A percentile compares a stretch with the other conserved stretches of the same genome.
These are phyloP conservation scores for Triplophysa bombifrons DNA, from an alignment of 2,797 vertebrate species.

Conservation along the genomic window DNA sequence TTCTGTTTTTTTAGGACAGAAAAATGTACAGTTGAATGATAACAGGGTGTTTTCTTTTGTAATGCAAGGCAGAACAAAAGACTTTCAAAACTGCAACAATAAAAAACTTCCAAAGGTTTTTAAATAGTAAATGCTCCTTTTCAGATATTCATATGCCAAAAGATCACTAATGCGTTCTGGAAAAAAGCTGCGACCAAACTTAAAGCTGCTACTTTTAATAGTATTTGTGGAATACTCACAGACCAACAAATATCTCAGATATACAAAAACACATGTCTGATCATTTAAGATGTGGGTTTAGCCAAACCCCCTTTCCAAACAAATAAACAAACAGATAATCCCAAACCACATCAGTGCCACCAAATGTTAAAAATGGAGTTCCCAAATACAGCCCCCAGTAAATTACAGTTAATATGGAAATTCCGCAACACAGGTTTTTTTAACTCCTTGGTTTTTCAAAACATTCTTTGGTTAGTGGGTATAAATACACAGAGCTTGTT, in stretches of 20 bases:
- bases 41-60: slow-evolving; percentile 47
- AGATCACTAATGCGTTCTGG: too few species aligned
- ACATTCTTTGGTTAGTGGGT: slow-evolving; percentile 45
- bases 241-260: not conserved
- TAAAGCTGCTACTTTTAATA: not conserved
- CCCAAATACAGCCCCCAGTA: slow-evolving; percentile 10
- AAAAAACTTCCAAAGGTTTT: too few species aligned
- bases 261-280: not conserved
- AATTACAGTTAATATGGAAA: slow-evolving; percentile 36
- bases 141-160: too few species aligned
- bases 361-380: not conserved
- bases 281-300: slow-evolving; percentile 12
- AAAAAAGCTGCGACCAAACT: too few species aligned
- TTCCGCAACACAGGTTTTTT: slow-evolving; percentile 39
- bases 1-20: slow-evolving; percentile 30
- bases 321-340: slow-evolving; percentile 20
- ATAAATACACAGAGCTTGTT: slow-evolving; percentile 62
- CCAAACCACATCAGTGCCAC: slow-evolving; percentile 27
- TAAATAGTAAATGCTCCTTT: too few species aligned
- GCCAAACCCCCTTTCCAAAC: not conserved
- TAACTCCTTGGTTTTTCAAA: slow-evolving; percentile 34
- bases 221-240: not conserved
- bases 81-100: not conserved
- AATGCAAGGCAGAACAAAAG: slow-evolving; percentile 21
- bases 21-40: slow-evolving; percentile 33